These are phyloP conservation scores for Oscheius onirici DNA, from an alignment of 2,888 invertebrate genomes.

Conservation along the genomic window DNA sequence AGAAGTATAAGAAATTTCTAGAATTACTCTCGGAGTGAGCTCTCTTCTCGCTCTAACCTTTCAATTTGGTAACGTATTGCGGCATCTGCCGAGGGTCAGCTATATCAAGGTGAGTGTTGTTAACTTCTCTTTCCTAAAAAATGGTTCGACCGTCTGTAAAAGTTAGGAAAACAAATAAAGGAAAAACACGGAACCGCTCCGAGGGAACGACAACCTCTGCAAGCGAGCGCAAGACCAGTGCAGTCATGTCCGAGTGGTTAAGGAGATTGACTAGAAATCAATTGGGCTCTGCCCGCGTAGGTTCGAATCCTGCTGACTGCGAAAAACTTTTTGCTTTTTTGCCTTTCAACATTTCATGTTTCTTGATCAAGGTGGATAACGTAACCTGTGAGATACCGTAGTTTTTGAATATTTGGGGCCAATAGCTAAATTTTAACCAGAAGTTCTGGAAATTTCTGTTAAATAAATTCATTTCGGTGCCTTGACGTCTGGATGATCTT, in stretches of 20 bases:
- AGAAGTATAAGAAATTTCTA: constrained; percentile 31
- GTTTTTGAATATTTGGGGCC: too few relatives aligned
- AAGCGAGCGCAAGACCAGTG: neutral
- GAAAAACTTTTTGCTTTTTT: constrained; percentile 30
- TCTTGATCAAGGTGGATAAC: too few relatives aligned
- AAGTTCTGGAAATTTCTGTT: neutral
- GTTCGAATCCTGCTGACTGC: constrained; percentile 68
- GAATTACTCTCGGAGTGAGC: constrained; percentile 70
- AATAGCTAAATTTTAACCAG: too few relatives aligned
- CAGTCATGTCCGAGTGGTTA: constrained; percentile 61
- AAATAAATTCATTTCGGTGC: constrained; percentile 47
- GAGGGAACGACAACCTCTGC: too few relatives aligned
- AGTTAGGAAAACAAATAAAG: too few relatives aligned
- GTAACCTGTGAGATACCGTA: too few relatives aligned
- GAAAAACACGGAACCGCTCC: too few relatives aligned
- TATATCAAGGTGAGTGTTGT: constrained; percentile 65
- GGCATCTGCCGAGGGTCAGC: constrained; percentile 71
- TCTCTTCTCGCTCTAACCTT: constrained; percentile 71
- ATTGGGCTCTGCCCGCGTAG: constrained; percentile 68
- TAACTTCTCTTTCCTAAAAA: too few relatives aligned
- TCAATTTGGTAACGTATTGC: constrained; percentile 71
- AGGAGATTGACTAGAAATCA: constrained; percentile 65
- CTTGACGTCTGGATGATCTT: constrained; percentile 71
- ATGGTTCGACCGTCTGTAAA: too few relatives aligned
- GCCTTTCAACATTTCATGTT: neutral